Base-by-base conservation (phyloP, 2,113 vertebrate genomes). In the Muntiacus muntjak region DNA sequence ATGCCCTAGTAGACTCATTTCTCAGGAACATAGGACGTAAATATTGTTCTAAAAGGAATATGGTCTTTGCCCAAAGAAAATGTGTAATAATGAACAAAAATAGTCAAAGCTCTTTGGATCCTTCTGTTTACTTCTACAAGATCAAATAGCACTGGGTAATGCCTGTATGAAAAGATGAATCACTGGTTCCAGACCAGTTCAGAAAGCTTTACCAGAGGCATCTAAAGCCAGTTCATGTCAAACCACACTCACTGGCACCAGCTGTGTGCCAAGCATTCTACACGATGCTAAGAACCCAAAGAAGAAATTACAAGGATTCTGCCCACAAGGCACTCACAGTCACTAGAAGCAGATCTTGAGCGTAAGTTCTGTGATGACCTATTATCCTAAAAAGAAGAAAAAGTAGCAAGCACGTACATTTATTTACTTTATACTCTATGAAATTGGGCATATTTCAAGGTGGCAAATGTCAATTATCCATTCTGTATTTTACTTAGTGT, bases 401-500 rank as follows among this genome's bases (percentile, higher is more conserved):
- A 98, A 97, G 85, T 64, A 98, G 97, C 98, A 97, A 98, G 98
- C 98, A 98, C 36, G 85, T 98, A 98, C 19, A 97, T 45, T 98
- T 97, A 97, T 45, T 98, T 97, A 98, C 88, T 98, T 98, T 84
- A 97, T 98, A 97, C 92, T 93, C 97, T 98, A 91, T 57, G 95
- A 98, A 98, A 98, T 87, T 98, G 98, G 97, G 89, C 97, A 95
- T 95, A 92, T 87, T 98, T 95, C 79, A 71, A 96, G 30, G 64
- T 96, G 76, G 89, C 58, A 95, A 88, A 94, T 97, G 87, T 87
- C 96, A 94, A 45, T 98, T 98, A 85, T 62, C 97, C 94, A 98
- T 78, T 98, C 97, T 97, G 89, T 91, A 81, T 96, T 97, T 98
- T 97, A 98, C 97, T 98, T 98, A 98, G 92, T 98, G 97, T 98